A percentile compares a stretch with the other conserved stretches of the same genome.
These are phyloP conservation scores for Streblospio benedicti DNA, from an alignment of 1,140 invertebrate genomes.

Conservation along the genomic window DNA sequence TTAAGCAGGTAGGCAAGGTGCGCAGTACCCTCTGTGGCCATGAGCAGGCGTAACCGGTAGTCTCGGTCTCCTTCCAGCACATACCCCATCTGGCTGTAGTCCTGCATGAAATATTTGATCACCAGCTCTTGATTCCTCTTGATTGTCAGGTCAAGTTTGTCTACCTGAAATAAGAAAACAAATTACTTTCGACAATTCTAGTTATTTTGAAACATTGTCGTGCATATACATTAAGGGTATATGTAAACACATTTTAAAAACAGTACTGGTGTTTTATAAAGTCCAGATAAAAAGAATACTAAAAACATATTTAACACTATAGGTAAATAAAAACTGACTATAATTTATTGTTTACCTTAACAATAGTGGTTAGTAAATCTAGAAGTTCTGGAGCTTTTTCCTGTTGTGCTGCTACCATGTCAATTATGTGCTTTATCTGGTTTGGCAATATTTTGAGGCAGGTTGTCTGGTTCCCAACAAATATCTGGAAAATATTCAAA, in stretches of 20 bases:
- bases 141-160: slow-evolving; percentile 37
- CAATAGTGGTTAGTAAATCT: slow-evolving; percentile 34
- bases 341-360: neutral
- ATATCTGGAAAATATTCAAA: slow-evolving; percentile 32
- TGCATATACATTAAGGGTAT: too few relatives aligned
- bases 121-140: slow-evolving; percentile 42
- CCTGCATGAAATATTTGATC: slow-evolving; percentile 46
- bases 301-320: too few relatives aligned
- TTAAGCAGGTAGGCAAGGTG: too few relatives aligned
- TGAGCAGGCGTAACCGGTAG: too few relatives aligned
- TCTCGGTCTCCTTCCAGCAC: too few relatives aligned
- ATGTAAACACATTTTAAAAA: too few relatives aligned
- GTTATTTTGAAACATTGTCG: too few relatives aligned
- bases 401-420: slow-evolving; percentile 28
- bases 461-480: slow-evolving; percentile 37
- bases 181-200: neutral
- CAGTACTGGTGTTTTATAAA: too few relatives aligned
- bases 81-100: slow-evolving; percentile 28
- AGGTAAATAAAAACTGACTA: too few relatives aligned
- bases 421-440: slow-evolving; percentile 38
- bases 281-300: too few relatives aligned
- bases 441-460: slow-evolving; percentile 35
- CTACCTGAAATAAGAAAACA: slow-evolving; percentile 31
- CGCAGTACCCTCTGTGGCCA: too few relatives aligned
- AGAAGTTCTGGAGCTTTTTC: slow-evolving; percentile 36